These are phyloP conservation scores for Eidolon dupreanum DNA, from an alignment of 2,797 vertebrate genomes.

Conservation along the genomic window DNA sequence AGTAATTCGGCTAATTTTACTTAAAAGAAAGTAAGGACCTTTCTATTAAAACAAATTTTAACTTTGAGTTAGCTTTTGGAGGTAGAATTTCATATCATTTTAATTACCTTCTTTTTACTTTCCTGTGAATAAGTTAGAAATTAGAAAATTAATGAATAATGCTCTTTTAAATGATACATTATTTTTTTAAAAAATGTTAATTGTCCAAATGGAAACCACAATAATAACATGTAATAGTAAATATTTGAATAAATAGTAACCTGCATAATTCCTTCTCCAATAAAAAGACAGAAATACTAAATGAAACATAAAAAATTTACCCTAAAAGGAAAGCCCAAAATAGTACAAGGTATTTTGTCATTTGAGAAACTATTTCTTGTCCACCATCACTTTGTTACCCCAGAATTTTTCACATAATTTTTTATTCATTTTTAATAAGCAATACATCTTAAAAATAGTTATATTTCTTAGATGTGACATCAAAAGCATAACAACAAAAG, in stretches of 20 bases:
- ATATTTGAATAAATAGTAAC: background rate
- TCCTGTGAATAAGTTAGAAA: background rate
- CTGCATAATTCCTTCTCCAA: background rate
- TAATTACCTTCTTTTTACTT: slow-evolving; percentile 24
- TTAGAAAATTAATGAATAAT: background rate
- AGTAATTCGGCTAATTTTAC: background rate
- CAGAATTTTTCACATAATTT: slow-evolving; percentile 8
- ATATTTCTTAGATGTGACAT: background rate
- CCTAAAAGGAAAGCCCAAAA: background rate
- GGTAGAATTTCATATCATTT: background rate
- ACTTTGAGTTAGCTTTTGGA: background rate
- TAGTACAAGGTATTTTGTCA: background rate
- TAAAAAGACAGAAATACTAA: background rate
- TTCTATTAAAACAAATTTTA: background rate
- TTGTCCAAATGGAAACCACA: background rate
- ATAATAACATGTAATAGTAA: background rate
- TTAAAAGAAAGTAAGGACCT: background rate
- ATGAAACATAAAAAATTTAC: background rate
- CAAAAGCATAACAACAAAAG: background rate
- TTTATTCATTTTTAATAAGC: background rate
- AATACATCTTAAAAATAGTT: background rate
- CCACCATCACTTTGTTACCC: background rate
- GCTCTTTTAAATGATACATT: background rate
- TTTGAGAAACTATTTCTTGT: background rate
- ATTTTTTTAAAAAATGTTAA: background rate